phyloP scores from a whole-genome alignment of 2,113 vertebrate genomes.

The Heterotis niloticus region DNA sequence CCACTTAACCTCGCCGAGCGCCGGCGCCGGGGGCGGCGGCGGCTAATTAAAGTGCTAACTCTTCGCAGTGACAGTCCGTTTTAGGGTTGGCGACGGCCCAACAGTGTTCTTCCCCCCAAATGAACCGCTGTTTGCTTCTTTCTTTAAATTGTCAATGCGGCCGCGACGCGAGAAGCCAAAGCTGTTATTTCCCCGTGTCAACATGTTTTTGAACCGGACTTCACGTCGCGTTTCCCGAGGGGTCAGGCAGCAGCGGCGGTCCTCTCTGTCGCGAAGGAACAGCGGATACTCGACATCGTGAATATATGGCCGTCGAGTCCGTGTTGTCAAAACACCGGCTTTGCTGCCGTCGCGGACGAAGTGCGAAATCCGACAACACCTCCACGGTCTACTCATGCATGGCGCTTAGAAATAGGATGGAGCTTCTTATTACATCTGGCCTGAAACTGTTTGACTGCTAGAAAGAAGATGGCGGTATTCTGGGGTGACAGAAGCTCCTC shows the following conservation, averaged over 20 bases:
- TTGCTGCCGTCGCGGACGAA: not conserved
- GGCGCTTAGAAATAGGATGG: not conserved
- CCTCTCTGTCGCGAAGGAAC: not conserved
- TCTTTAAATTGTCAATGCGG: not conserved
- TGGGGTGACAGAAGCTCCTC: not conserved
- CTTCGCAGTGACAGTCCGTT: slow-evolving; percentile 4
- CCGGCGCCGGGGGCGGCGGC: not conserved
- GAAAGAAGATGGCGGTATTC: not conserved
- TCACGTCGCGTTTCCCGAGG: not conserved
- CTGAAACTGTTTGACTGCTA: not conserved
- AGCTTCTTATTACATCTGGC: not conserved
- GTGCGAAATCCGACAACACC: not conserved
- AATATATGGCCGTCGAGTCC: not conserved
- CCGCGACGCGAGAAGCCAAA: not conserved
- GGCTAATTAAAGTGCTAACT: slow-evolving; percentile 39
- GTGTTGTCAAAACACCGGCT: not conserved
- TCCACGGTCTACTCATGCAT: not conserved
- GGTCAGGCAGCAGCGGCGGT: not conserved
- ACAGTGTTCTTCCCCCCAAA: no score
- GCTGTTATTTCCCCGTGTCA: not conserved
- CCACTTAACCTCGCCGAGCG: not conserved
- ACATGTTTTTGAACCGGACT: not conserved
- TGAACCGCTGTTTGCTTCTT: no score
- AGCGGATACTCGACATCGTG: not conserved
- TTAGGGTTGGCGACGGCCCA: not conserved